phyloP scores from a whole-genome alignment of 2,888 invertebrate species.

The Megastigmus dorsalis region DNA sequence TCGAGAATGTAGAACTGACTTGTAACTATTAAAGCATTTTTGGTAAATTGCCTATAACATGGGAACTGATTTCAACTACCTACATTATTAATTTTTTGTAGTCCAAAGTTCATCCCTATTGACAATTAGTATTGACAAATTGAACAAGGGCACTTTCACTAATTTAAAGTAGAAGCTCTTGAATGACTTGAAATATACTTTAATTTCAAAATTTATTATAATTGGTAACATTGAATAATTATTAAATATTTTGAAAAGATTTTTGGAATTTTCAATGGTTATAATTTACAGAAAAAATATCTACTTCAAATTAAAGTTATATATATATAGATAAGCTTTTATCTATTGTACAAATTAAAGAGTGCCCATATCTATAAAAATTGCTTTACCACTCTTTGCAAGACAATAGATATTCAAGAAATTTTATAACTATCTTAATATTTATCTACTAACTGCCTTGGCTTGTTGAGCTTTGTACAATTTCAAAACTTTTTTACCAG shows the following conservation, averaged over 20 bases:
- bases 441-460: conserved; percentile 71
- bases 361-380: conserved; percentile 31
- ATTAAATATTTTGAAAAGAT: not conserved
- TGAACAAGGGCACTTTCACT: conserved; percentile 41
- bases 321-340: no score
- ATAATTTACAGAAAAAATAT: conserved; percentile 1
- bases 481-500: conserved; percentile 90
- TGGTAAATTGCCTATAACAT: conserved; percentile 46
- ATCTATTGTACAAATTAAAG: no score
- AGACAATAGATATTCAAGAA: conserved; percentile 34
- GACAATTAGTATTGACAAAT: conserved; percentile 48
- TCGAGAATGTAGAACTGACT: conserved; percentile 40
- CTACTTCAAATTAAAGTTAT: conserved; percentile 34
- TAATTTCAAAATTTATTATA: not conserved
- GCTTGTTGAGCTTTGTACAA: conserved; percentile 82
- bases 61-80: conserved; percentile 36
- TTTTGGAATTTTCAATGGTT: not conserved
- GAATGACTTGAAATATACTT: not conserved
- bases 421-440: conserved; percentile 40
- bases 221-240: not conserved
- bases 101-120: conserved; percentile 37
- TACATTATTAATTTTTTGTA: conserved; percentile 31
- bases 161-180: conserved; percentile 30
- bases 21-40: conserved; percentile 47
- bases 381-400: conserved; percentile 11